A percentile compares a stretch with the other conserved stretches of the same genome.
phyloP scores from a whole-genome alignment of 2,888 invertebrate species.

The Syrphus vitripennis region DNA sequence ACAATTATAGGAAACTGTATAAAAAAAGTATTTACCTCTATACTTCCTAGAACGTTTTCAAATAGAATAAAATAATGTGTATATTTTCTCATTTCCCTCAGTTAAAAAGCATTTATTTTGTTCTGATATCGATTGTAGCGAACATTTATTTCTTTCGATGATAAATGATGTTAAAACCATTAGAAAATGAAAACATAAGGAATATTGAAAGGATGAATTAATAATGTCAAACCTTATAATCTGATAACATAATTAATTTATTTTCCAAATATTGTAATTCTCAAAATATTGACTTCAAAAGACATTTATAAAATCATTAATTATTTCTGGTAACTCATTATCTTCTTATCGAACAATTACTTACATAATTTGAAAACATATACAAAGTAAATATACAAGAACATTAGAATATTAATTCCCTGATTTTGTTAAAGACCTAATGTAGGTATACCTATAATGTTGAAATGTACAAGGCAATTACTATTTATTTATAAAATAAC shows the following conservation, averaged over 20 bases:
- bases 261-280: background rate
- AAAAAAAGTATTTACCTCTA: too few relatives aligned
- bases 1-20: too few relatives aligned
- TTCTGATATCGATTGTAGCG: background rate
- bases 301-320: slow-evolving; percentile 14
- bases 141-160: background rate
- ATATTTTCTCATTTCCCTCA: too few relatives aligned
- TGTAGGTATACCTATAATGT: too few relatives aligned
- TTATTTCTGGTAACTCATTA: slow-evolving; percentile 39
- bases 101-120: background rate
- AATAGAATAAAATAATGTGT: too few relatives aligned
- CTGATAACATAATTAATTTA: slow-evolving; percentile 2
- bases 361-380: background rate
- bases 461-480: too few relatives aligned
- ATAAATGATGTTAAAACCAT: background rate
- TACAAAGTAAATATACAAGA: background rate
- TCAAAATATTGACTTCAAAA: background rate
- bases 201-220: background rate
- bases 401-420: background rate
- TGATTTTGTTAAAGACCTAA: too few relatives aligned
- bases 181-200: background rate
- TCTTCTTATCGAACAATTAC: background rate
- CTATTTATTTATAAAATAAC: too few relatives aligned
- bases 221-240: background rate
- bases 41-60: too few relatives aligned